Conservation (phyloP, 2,113 vertebrate genomes). For the Calyptommatus sinebrachiatus region DNA sequence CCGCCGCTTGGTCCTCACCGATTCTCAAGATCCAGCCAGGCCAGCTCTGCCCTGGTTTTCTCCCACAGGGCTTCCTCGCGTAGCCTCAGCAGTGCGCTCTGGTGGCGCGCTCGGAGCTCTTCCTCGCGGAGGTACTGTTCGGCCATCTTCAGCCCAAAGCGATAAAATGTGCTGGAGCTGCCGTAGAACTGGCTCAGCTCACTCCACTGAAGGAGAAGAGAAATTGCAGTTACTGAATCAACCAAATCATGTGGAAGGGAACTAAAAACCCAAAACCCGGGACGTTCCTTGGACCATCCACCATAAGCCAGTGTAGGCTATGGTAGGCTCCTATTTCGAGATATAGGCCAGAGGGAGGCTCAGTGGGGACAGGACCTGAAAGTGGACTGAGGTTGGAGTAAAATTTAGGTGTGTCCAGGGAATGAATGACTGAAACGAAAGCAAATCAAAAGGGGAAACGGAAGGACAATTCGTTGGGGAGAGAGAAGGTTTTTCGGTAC, state of each 20-base stretch:
- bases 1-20: constrained; percentile 54
- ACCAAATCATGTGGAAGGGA: no score
- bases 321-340: no score
- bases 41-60: constrained; percentile 56
- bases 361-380: no score
- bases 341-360: no score
- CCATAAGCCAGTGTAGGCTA: no score
- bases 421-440: background rate
- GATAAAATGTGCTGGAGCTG: constrained; percentile 5
- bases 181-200: constrained; percentile 2
- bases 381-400: no score
- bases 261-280: no score
- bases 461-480: background rate
- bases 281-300: no score
- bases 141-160: constrained; percentile 40
- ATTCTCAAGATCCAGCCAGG: constrained; percentile 58
- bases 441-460: background rate
- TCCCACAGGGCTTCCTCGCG: constrained; percentile 57
- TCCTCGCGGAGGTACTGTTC: constrained; percentile 65
- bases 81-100: constrained; percentile 64
- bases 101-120: constrained; percentile 59
- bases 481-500: background rate
- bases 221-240: no score
- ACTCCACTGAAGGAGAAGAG: constrained; percentile 45
- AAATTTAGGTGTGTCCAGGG: no score